Percentiles rank a stretch among this genome's conserved stretches.
Conservation (phyloP, 2,113 vertebrate species). For the Motacilla tschutschensis region DNA sequence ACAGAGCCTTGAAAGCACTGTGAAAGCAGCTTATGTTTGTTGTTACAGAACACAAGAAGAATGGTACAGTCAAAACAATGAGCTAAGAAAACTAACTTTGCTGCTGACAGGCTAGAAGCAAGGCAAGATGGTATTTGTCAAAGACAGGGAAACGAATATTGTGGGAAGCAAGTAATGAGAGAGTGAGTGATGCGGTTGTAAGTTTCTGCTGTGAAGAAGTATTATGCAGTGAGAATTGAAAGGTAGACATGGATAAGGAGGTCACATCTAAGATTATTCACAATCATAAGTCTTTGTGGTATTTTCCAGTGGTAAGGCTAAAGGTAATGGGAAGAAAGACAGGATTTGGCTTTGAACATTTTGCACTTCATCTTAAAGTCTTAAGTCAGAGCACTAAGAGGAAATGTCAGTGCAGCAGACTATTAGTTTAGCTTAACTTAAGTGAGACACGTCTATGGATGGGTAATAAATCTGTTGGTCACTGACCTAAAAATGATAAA, state of each 20-base stretch:
- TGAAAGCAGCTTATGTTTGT: slow-evolving; percentile 33
- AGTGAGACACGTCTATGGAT: background rate
- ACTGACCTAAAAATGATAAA: background rate
- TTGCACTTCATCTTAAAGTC: background rate
- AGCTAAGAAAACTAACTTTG: slow-evolving; percentile 40
- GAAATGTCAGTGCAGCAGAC: background rate
- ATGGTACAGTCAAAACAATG: slow-evolving; percentile 40
- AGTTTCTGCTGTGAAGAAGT: background rate
- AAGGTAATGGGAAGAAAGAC: background rate
- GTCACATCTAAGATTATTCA: background rate
- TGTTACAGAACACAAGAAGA: slow-evolving; percentile 11
- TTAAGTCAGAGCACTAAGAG: background rate
- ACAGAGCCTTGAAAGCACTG: background rate
- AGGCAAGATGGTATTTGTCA: slow-evolving; percentile 29
- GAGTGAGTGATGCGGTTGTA: background rate
- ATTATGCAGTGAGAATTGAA: background rate
- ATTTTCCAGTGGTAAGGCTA: background rate
- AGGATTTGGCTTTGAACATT: background rate
- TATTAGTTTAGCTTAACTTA: background rate
- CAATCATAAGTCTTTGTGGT: background rate
- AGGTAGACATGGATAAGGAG: background rate
- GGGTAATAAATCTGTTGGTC: background rate
- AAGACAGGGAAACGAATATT: slow-evolving; percentile 12
- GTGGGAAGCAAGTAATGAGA: slow-evolving; percentile 5
- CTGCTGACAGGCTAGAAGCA: slow-evolving; percentile 31